Percentiles rank a stretch among this genome's conserved stretches.
These are phyloP conservation scores for Aplocera efformata DNA, from an alignment of 2,888 invertebrate species.

Conservation along the genomic window DNA sequence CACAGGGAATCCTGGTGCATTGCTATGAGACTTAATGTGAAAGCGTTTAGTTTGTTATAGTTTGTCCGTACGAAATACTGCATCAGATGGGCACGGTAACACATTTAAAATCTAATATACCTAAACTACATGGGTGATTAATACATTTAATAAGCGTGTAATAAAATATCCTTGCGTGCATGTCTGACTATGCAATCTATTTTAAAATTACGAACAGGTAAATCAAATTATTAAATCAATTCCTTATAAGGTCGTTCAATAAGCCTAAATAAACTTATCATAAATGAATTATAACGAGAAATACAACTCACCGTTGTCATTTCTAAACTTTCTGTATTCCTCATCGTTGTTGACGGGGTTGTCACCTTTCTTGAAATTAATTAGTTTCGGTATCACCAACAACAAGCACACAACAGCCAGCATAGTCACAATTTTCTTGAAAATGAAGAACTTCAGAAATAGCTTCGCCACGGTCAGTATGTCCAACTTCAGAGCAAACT, in stretches of 20 bases:
- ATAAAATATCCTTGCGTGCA: slow-evolving; percentile 10
- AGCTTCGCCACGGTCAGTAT: slow-evolving; percentile 87
- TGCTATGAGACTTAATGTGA: too few relatives aligned
- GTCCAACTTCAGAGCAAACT: slow-evolving; percentile 85
- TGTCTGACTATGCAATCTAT: slow-evolving; percentile 9
- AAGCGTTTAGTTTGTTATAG: too few relatives aligned
- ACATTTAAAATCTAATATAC: too few relatives aligned
- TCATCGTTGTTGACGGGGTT: slow-evolving; percentile 49
- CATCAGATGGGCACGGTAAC: too few relatives aligned
- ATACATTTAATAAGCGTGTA: too few relatives aligned
- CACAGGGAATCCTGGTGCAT: too few relatives aligned
- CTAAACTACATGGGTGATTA: too few relatives aligned
- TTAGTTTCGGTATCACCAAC: slow-evolving; percentile 87
- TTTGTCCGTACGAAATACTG: too few relatives aligned
- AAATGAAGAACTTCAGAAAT: slow-evolving; percentile 86
- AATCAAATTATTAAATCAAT: slow-evolving; percentile 12
- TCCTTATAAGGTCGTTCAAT: slow-evolving; percentile 13
- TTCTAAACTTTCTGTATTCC: slow-evolving; percentile 54
- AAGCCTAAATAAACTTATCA: not conserved
- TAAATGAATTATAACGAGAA: not conserved
- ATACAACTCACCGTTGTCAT: slow-evolving; percentile 47
- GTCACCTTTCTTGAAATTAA: slow-evolving; percentile 68
- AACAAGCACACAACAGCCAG: slow-evolving; percentile 87
- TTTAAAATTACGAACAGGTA: slow-evolving; percentile 12
- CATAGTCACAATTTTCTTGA: slow-evolving; percentile 91